phyloP scores from a whole-genome alignment of 2,113 vertebrate species.

The Amphiprion ocellaris region DNA sequence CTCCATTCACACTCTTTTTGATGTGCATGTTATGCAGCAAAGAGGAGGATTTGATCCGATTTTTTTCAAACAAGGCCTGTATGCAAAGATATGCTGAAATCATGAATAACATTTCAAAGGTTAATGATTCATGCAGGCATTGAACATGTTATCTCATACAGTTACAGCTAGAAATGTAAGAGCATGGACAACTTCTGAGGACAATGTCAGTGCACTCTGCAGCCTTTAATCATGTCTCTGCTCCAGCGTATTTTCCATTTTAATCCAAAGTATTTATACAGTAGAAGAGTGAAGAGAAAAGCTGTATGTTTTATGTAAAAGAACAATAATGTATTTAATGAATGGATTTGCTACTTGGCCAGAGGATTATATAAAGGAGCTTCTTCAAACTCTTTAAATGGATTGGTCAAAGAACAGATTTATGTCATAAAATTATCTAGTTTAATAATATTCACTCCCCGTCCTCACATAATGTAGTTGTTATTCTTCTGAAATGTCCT shows the following conservation, averaged over 20 bases:
- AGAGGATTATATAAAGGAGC: slow-evolving; percentile 40
- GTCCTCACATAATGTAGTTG: neutral
- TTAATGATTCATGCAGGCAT: slow-evolving; percentile 1
- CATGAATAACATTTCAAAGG: slow-evolving; percentile 4
- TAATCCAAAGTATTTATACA: slow-evolving; percentile 56
- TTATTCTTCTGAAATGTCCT: slow-evolving; percentile 6
- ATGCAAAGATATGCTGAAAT: slow-evolving; percentile 12
- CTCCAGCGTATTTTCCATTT: slow-evolving; percentile 47
- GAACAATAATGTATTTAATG: slow-evolving; percentile 42
- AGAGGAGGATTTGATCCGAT: neutral
- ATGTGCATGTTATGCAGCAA: slow-evolving; percentile 23
- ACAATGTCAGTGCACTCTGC: slow-evolving; percentile 7
- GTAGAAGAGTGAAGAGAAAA: slow-evolving; percentile 12
- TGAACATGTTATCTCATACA: slow-evolving; percentile 1
- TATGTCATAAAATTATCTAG: slow-evolving; percentile 12
- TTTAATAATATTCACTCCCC: slow-evolving; percentile 10
- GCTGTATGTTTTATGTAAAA: slow-evolving; percentile 50
- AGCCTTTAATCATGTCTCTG: slow-evolving; percentile 37
- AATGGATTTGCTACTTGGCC: slow-evolving; percentile 42
- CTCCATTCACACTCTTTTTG: slow-evolving; percentile 2
- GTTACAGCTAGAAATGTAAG: neutral
- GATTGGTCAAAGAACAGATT: slow-evolving; percentile 14
- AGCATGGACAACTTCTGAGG: slow-evolving; percentile 4
- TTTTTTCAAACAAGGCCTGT: slow-evolving; percentile 4
- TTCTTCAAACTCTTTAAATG: neutral